Base-by-base conservation (phyloP, 2,797 vertebrate species). In the Synanceia verrucosa region DNA sequence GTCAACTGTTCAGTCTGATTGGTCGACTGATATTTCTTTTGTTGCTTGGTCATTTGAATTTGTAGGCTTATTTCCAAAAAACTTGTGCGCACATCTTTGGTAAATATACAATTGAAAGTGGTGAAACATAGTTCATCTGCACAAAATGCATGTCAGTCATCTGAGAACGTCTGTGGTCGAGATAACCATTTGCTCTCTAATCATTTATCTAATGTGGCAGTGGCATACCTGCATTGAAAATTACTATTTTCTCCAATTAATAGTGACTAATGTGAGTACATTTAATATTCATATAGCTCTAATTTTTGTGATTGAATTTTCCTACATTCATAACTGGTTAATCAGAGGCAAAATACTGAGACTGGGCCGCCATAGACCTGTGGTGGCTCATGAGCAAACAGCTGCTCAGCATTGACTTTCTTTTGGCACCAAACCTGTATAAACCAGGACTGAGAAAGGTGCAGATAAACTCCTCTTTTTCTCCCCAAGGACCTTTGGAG, bases 341-440 rank as follows among this genome's bases (percentile, higher is more conserved):
- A 31, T 41, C 4, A 46, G 14, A 56, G 5, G 13, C 21, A 36
- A 57, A 47, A 10, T 13, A 18, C 3, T 26, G 23, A 9, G 1
- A 43, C 39, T 43, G 7, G 44, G 16, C 51, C 39, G 52, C 11
- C 2, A 18, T 46, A 19, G 9, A 28, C 12, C 18, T 58, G 3
- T n/a, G 13, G 28, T 55, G 21, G 18, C 21, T 63, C n/a, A 70
- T 31, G 34, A 59, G 29, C 24, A 36, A 67, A 56, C 47, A 84
- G 52, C 47, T 75, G 60, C 28, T 52, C 37, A 65, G n/a, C n/a
- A 70, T 24, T 43, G 44, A 64, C 14, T 60, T 59, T 34, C 9
- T 68, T 48, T 58, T 44, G 37, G 64, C 31, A 36, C 23, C 36
- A 81, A 55, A 69, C 13, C 53, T 74, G 48, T 36, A 37, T 37